Percentiles rank a stretch among this genome's conserved stretches.
phyloP scores from a whole-genome alignment of 92 coral and sea anemone genomes.

The Galaxea fascicularis region DNA sequence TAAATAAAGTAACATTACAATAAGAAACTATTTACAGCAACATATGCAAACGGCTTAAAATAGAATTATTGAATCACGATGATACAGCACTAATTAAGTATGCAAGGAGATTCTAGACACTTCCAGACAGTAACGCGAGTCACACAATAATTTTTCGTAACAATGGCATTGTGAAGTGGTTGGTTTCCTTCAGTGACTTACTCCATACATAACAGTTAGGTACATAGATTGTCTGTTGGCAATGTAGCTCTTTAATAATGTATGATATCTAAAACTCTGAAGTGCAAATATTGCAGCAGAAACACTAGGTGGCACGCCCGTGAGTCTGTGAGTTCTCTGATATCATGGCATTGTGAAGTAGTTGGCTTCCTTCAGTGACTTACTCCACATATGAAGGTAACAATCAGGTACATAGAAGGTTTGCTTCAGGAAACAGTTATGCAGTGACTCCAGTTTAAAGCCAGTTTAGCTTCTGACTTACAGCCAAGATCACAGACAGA shows the following conservation, averaged over 20 bases:
- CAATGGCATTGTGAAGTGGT: background rate
- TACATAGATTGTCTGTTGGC: conserved; percentile 1
- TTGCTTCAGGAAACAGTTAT: conserved; percentile 9
- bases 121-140: no score
- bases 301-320: conserved; percentile 1
- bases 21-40: no score
- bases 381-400: background rate
- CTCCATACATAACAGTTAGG: conserved; percentile 17
- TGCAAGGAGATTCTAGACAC: no score
- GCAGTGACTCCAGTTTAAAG: conserved; percentile 1
- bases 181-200: background rate
- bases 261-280: background rate
- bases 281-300: conserved; percentile 15
- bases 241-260: conserved; percentile 19
- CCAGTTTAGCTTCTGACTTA: conserved; percentile 1
- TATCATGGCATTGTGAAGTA: background rate
- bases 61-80: no score
- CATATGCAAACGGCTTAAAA: no score
- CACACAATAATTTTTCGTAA: no score
- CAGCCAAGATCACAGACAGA: background rate
- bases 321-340: conserved; percentile 11
- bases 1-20: no score
- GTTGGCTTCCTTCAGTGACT: conserved; percentile 6
- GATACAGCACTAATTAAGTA: no score
- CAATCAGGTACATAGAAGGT: conserved; percentile 16